These are phyloP conservation scores for Fulmarus glacialis DNA, from an alignment of 2,113 vertebrate genomes.

Conservation along the genomic window DNA sequence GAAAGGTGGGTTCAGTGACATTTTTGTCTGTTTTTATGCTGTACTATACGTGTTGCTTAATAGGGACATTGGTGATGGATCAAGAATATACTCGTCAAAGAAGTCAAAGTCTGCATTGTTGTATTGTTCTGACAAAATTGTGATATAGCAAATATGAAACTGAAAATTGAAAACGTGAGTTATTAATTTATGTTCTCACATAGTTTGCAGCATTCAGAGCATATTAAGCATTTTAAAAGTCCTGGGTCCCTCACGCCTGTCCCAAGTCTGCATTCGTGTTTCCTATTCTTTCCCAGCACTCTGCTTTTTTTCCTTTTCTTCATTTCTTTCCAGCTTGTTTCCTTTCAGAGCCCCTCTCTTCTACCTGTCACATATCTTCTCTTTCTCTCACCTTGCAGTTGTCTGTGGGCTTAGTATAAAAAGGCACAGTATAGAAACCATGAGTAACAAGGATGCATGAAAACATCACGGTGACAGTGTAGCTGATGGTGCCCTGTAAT, in stretches of 20 bases:
- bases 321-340: background rate
- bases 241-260: background rate
- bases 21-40: background rate
- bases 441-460: background rate
- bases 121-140: background rate
- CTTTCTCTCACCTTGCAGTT: background rate
- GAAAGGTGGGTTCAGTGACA: slow-evolving; percentile 73
- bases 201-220: background rate
- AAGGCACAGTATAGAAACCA: background rate
- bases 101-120: background rate
- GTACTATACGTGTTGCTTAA: background rate
- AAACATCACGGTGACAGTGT: background rate
- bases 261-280: background rate
- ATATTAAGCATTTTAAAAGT: background rate
- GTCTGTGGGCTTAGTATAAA: background rate
- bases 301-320: background rate
- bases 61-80: background rate
- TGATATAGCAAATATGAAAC: background rate
- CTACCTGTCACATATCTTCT: background rate
- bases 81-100: background rate
- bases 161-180: background rate
- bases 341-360: background rate
- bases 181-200: background rate
- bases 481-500: background rate
- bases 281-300: background rate